Conservation (phyloP, 2,888 invertebrate species). For the Taphrorychus bicolor region DNA sequence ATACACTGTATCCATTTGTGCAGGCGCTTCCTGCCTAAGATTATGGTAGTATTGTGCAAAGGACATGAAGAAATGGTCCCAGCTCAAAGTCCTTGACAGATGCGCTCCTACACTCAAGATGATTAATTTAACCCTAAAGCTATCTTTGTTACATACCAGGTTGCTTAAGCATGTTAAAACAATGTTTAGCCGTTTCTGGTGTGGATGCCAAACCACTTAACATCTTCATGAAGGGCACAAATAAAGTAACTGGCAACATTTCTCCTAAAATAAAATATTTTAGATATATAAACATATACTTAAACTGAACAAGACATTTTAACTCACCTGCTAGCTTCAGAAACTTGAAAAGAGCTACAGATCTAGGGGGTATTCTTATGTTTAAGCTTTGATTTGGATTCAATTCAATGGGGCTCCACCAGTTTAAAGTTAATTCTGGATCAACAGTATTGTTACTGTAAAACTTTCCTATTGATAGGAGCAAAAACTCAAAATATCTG, state of each 20-base stretch:
- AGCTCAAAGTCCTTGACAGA: conserved; percentile 66
- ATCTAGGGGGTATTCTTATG: conserved; percentile 65
- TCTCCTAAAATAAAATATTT: conserved; percentile 73
- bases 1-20: conserved; percentile 71
- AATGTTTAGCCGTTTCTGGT: conserved; percentile 77
- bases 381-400: conserved; percentile 56
- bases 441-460: conserved; percentile 78
- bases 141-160: conserved; percentile 45
- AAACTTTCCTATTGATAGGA: conserved; percentile 78
- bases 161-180: conserved; percentile 78
- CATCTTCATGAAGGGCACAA: conserved; percentile 88
- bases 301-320: too few relatives aligned
- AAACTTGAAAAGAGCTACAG: conserved; percentile 88
- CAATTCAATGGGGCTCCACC: conserved; percentile 75
- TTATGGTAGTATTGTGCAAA: conserved; percentile 75
- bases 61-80: conserved; percentile 87
- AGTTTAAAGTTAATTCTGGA: conserved; percentile 77
- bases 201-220: conserved; percentile 81
- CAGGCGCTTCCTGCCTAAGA: conserved; percentile 73
- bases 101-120: conserved; percentile 36
- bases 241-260: conserved; percentile 80
- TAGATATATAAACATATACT: too few relatives aligned
- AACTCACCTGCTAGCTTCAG: conserved; percentile 64
- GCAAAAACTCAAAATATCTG: conserved; percentile 80
- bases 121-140: too few relatives aligned